These are phyloP conservation scores for Cephus nigrinus DNA, from an alignment of 2,888 invertebrate genomes.

Conservation along the genomic window DNA sequence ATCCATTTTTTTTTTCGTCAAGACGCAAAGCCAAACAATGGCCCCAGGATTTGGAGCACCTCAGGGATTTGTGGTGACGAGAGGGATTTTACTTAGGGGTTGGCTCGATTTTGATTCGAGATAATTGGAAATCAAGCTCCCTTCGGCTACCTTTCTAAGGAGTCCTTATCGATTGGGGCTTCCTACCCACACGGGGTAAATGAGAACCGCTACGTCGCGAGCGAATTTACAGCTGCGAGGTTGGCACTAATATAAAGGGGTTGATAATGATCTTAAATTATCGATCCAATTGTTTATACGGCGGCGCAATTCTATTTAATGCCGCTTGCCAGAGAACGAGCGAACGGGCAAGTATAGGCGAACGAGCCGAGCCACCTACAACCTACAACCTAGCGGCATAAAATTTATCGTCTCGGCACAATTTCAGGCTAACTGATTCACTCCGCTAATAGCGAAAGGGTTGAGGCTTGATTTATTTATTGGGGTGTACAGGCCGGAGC, in stretches of 20 bases:
- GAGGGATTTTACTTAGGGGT: background rate
- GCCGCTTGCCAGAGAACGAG: constrained; percentile 37
- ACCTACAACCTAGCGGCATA: constrained; percentile 38
- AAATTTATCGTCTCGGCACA: constrained; percentile 59
- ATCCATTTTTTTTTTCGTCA: background rate
- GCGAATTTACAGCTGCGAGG: constrained; percentile 53
- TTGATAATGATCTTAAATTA: constrained; percentile 65
- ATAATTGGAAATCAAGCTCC: background rate
- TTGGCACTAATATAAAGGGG: constrained; percentile 59
- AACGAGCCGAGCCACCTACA: constrained; percentile 35
- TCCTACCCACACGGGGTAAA: constrained; percentile 15
- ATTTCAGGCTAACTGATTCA: constrained; percentile 59
- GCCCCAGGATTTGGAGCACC: background rate
- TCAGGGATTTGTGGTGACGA: background rate
- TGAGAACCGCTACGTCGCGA: constrained; percentile 48
- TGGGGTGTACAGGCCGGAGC: constrained; percentile 20
- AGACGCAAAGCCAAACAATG: background rate
- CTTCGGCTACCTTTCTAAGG: background rate
- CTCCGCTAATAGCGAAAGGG: constrained; percentile 53
- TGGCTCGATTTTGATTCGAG: background rate
- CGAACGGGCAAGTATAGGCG: constrained; percentile 33
- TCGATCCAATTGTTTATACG: constrained; percentile 66
- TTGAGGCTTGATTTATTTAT: constrained; percentile 55
- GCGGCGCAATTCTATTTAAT: constrained; percentile 62
- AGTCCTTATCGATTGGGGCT: background rate